Evolutionary conservation across 2,888 invertebrate genomes (phyloP), one percentile per base, ranked within the genome.

Genomic region (Ochropleura leucogaster): DNA sequence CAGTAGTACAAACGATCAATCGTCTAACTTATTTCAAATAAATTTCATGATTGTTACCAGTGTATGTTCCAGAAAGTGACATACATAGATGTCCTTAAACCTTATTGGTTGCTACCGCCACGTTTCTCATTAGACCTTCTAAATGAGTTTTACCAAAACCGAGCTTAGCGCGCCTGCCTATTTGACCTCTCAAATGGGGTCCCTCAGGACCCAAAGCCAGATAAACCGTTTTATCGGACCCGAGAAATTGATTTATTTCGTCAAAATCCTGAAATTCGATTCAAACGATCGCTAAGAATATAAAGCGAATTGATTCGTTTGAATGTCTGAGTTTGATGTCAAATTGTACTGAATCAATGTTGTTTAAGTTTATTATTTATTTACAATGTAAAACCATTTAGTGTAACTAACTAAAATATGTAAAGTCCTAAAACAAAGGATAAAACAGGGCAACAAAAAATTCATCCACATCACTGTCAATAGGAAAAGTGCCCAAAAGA

Each of bases 201-300:
- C 72, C 72, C 74, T 64, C 68, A 72, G 72, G 72, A 68, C 76
- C 78, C 57, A 83, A 83, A 85, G 74, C 78, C 81, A 85, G 78
- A 81, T 87, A 86, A 86, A 81, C 78, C 75, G 77, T 72, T 82
- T 77, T 81, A 83, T 80, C 78, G 76, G 64, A 79, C 80, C 71
- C 83, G 62, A 80, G 77, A 78, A 86, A 85, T 82, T 87, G 81
- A 86, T 86, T 85, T 83, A 82, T 87, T 81, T 74, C 63, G 78
- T 79, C 80, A 80, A 80, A 83, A 77, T 68, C 68, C 77, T 74
- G 71, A 74, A 83, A 79, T 73, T 82, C 65, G n/a, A 77, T 73
- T 84, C 57, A 76, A 77, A 68, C 65, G 62, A 67, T 80, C 65
- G 49, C 62, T 55, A 62, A 70, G 74, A 67, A 60, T 72, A 67